A percentile compares a stretch with the other conserved stretches of the same genome.
Conservation (phyloP, 2,113 vertebrate genomes). For the Mormyrus iriodes region DNA sequence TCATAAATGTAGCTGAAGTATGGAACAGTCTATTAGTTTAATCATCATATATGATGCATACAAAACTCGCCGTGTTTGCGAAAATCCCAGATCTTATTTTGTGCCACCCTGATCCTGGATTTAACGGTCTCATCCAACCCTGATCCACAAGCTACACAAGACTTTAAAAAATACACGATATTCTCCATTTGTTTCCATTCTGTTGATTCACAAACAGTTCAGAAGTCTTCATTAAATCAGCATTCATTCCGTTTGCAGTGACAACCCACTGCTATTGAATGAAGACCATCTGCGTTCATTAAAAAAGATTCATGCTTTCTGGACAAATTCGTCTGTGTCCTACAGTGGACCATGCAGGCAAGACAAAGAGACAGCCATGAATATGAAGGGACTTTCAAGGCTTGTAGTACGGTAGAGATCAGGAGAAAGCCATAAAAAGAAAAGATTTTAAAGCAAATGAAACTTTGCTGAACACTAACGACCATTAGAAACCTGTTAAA, state of each 20-base stretch:
- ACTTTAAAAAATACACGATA: no score
- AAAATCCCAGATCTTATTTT: not conserved
- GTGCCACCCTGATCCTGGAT: not conserved
- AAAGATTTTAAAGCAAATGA: not conserved
- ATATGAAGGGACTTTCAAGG: not conserved
- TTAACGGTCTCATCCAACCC: not conserved
- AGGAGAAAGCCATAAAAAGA: not conserved
- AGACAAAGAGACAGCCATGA: not conserved
- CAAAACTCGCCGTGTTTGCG: not conserved
- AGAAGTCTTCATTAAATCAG: not conserved
- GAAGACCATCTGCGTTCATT: not conserved
- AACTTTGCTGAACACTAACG: not conserved
- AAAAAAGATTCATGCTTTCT: slow-evolving; percentile 1
- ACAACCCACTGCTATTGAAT: not conserved
- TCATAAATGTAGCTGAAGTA: not conserved
- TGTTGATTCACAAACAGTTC: not conserved
- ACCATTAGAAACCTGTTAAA: not conserved
- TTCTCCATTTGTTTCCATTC: no score
- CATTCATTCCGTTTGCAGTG: not conserved
- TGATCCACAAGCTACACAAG: not conserved
- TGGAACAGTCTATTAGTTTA: not conserved
- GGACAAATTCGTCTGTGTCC: not conserved
- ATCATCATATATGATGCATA: not conserved
- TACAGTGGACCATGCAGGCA: not conserved
- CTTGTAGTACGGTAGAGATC: not conserved